phyloP scores from a whole-genome alignment of 2,888 invertebrate species.

The Papilio demoleus region DNA sequence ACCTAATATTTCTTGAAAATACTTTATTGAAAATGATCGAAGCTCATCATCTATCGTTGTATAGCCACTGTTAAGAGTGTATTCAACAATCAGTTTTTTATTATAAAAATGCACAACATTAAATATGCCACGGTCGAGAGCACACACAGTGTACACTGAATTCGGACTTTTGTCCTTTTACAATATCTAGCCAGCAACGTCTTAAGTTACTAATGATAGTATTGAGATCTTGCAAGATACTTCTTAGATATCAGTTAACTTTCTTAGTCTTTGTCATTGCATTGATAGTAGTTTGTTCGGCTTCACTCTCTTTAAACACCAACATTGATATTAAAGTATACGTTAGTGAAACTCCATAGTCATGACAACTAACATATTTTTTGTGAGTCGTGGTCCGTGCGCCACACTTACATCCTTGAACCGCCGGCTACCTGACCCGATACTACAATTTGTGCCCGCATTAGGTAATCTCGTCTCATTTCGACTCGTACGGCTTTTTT shows the following conservation, averaged over 20 bases:
- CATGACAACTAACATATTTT: constrained; percentile 32
- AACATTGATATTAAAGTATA: constrained; percentile 9
- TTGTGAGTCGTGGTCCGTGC: constrained; percentile 22
- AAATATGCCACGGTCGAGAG: not conserved
- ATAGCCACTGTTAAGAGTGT: constrained; percentile 34
- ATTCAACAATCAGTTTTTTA: constrained; percentile 45
- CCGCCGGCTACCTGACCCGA: constrained; percentile 67
- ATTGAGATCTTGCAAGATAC: not conserved
- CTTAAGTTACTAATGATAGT: no score
- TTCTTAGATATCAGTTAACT: not conserved
- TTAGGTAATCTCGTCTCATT: constrained; percentile 78
- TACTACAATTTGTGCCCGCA: constrained; percentile 75
- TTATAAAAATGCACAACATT: constrained; percentile 43
- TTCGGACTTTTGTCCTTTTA: not conserved
- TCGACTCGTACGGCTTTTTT: constrained; percentile 66
- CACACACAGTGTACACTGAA: not conserved
- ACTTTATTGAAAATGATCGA: constrained; percentile 75
- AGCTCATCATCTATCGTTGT: constrained; percentile 41
- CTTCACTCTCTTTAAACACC: constrained; percentile 26
- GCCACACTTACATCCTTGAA: constrained; percentile 35
- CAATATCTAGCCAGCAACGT: not conserved
- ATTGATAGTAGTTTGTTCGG: not conserved
- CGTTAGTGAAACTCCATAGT: constrained; percentile 24
- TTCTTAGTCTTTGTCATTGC: not conserved
- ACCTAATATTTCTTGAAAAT: constrained; percentile 80